phyloP scores from a whole-genome alignment of 2,888 invertebrate species.

The Apoderus coryli region DNA sequence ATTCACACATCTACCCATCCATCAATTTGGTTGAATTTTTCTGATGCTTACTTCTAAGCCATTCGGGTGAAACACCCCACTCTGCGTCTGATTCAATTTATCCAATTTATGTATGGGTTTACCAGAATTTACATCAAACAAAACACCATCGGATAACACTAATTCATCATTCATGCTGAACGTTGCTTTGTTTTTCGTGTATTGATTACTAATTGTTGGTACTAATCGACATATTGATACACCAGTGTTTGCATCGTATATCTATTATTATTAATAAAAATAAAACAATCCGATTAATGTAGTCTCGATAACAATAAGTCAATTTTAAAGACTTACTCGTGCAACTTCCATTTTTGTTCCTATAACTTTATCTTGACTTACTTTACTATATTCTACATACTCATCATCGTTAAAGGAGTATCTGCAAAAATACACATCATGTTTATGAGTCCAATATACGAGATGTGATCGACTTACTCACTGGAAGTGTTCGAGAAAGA shows the following conservation, averaged over 20 bases:
- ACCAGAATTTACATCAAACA: constrained; percentile 83
- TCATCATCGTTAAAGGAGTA: constrained; percentile 69
- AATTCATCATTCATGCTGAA: constrained; percentile 89
- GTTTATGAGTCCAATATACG: too few species aligned
- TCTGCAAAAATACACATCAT: too few species aligned
- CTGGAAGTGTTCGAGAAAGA: too few species aligned
- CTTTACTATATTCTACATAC: constrained; percentile 83
- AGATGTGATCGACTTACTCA: too few species aligned
- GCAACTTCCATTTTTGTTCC: constrained; percentile 78
- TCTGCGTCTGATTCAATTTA: constrained; percentile 87
- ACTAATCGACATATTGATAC: constrained; percentile 55
- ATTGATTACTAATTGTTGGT: constrained; percentile 79
- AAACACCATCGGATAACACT: constrained; percentile 87
- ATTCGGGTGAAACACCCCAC: constrained; percentile 93
- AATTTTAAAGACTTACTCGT: constrained; percentile 35
- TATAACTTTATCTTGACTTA: constrained; percentile 70
- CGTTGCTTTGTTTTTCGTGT: constrained; percentile 85
- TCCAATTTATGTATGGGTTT: constrained; percentile 93
- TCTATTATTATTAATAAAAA: constrained; percentile 30
- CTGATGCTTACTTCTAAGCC: constrained; percentile 62
- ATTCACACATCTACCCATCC: too few species aligned
- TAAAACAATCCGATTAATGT: constrained; percentile 2
- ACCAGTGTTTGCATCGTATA: constrained; percentile 81
- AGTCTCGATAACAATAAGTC: too few species aligned
- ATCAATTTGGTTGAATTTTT: neutral